phyloP scores from a whole-genome alignment of 1,140 invertebrate genomes.

The Proctacanthus coquilletti region DNA sequence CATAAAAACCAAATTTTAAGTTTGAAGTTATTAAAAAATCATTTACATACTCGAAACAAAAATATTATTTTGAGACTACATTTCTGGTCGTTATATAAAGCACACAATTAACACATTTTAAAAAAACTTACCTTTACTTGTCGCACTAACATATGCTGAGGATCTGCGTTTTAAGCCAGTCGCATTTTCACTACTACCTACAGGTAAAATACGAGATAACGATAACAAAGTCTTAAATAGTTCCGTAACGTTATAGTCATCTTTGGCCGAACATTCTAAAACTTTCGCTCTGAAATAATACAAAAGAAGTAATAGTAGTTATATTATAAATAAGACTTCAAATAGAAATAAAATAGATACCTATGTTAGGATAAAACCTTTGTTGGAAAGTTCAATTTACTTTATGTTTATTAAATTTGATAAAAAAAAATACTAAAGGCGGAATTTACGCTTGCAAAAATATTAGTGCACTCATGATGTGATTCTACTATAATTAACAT shows the following conservation, averaged over 20 bases:
- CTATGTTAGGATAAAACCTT: too few relatives aligned
- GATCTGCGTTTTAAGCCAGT: constrained; percentile 52
- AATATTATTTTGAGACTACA: too few relatives aligned
- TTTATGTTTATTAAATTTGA: too few relatives aligned
- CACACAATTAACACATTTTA: constrained; percentile 9
- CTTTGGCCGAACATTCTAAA: constrained; percentile 68
- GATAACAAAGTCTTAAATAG: constrained; percentile 56
- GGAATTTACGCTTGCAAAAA: too few relatives aligned
- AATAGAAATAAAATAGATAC: background rate
- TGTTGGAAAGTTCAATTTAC: too few relatives aligned
- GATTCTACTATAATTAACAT: too few relatives aligned
- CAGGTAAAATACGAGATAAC: constrained; percentile 45
- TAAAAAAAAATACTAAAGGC: too few relatives aligned
- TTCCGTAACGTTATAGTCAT: constrained; percentile 60
- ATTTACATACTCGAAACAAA: too few relatives aligned
- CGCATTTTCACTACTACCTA: constrained; percentile 38
- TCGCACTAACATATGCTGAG: constrained; percentile 50
- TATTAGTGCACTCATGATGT: too few relatives aligned
- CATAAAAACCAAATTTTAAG: constrained; percentile 10
- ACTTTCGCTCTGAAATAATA: constrained; percentile 44
- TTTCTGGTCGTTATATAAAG: constrained; percentile 6
- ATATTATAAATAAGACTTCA: background rate
- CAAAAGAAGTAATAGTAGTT: background rate
- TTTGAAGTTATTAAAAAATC: too few relatives aligned
- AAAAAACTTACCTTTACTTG: constrained; percentile 33